Percentiles rank a stretch among this genome's conserved stretches.
Evolutionary conservation across 2,797 vertebrate species (phyloP).

Genomic region (Pangasius larnaudii): DNA sequence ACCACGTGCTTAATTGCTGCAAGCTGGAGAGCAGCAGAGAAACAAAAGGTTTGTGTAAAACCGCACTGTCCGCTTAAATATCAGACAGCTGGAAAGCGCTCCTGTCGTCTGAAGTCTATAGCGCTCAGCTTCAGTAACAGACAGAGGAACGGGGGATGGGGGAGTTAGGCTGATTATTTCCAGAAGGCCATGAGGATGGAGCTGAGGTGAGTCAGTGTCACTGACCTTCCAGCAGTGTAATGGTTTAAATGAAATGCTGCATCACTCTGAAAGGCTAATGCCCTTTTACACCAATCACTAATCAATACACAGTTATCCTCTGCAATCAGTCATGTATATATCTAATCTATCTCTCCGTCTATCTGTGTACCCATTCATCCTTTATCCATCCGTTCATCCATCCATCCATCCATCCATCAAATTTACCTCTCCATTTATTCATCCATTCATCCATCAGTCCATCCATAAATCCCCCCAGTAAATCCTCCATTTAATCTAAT

Average conservation of each 20-base stretch:
- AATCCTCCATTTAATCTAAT: no score
- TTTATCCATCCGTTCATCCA: neutral
- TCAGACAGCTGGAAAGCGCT: constrained; percentile 29
- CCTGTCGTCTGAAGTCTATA: constrained; percentile 31
- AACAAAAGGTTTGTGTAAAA: constrained; percentile 59
- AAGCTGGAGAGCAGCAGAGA: constrained; percentile 51
- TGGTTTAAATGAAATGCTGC: constrained; percentile 13
- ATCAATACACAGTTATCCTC: constrained; percentile 6
- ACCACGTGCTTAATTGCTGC: constrained; percentile 60
- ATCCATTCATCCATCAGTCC: neutral
- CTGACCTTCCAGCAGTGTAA: neutral
- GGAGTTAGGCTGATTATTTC: constrained; percentile 43
- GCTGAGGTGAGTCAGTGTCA: constrained; percentile 39
- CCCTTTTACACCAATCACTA: neutral
- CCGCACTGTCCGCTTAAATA: constrained; percentile 42
- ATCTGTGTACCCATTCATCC: neutral
- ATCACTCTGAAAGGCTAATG: neutral
- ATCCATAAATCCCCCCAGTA: neutral
- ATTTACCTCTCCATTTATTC: neutral
- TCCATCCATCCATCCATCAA: neutral
- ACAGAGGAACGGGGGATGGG: neutral
- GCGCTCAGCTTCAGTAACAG: constrained; percentile 8
- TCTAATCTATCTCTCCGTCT: neutral
- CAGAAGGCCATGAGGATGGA: constrained; percentile 45
- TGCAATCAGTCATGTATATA: neutral